Evolutionary conservation across 1,140 invertebrate species (phyloP), one percentile per base, ranked within the genome.

Genomic region (Condylostylus longicornis): DNA sequence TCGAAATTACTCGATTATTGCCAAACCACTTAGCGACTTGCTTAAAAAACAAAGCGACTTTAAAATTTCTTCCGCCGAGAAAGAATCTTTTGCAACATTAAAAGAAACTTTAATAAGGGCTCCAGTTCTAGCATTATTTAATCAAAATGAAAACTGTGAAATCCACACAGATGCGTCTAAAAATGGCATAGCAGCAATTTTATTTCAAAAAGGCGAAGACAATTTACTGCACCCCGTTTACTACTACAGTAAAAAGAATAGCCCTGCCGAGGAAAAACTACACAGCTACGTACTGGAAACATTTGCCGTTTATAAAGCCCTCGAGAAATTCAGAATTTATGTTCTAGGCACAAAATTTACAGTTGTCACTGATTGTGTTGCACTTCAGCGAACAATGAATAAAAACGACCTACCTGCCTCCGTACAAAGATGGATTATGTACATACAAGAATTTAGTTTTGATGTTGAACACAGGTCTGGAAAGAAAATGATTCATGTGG

Each of bases 71-170:
- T 18, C 35, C 38, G 36, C 40, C 30, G 37, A 50, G 27, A 35
- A 42, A 32, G 21, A 36, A 18, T 51, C 48, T 4, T 54, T 53
- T 35, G 31, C 38, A 42, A 40, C 15, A 31, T 44, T 21, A 31
- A 57, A 58, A 34, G 13, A 33, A 2, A 38, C 28, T 3, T 42
- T 61, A 5, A 17, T 28, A 4, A 35, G 34, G 18, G 32, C 31
- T 17, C 57, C 58, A 7, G 45, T 62, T 7, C 40, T 61, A 13
- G 36, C 33, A 18, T 49, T 58, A 19, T 59, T 49, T 40, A 35
- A 48, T 30, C 40, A 5, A 20, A 20, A 17, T 13, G 7, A 13
- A 8, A 21, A 44, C 4, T 55, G 48, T n/a, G 51, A 60, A 41
- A 17, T 62, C 4, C 50, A 58, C 45, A 42, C 48, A 33, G 43